phyloP scores from a whole-genome alignment of 2,113 vertebrate species.

The Cyanocitta stelleri region DNA sequence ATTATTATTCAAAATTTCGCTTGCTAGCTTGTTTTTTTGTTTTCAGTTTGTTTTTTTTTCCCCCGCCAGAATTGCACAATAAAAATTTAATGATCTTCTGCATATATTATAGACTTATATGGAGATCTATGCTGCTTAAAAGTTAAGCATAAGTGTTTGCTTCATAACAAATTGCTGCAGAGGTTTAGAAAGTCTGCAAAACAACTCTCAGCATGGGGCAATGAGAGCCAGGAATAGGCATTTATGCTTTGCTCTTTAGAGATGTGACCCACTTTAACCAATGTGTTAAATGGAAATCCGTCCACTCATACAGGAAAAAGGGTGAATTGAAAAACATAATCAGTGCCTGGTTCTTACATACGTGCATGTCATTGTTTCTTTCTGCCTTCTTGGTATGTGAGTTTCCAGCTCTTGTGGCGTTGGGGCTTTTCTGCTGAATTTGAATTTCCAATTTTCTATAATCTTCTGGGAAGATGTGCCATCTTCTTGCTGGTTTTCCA shows the following conservation, averaged over 20 bases:
- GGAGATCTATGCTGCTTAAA: background rate
- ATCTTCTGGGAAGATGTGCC: background rate
- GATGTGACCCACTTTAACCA: background rate
- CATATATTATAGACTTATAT: background rate
- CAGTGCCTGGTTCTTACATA: background rate
- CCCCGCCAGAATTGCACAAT: background rate
- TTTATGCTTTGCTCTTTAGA: background rate
- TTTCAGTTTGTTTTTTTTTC: accelerated
- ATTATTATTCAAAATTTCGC: background rate
- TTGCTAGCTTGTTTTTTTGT: background rate
- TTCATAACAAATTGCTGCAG: background rate
- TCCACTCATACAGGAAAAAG: background rate
- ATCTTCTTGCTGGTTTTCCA: background rate
- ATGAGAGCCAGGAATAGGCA: background rate
- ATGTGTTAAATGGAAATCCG: background rate
- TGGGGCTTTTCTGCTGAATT: background rate
- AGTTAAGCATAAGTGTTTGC: background rate
- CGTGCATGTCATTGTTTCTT: accelerated
- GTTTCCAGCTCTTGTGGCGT: background rate
- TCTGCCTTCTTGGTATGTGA: background rate
- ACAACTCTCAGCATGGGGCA: background rate
- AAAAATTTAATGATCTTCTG: slow-evolving; percentile 27
- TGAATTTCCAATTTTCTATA: background rate
- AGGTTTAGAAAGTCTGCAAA: background rate
- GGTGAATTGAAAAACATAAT: background rate